These are phyloP conservation scores for Muschampia plurimacula DNA, from an alignment of 2,888 invertebrate species.

Conservation along the genomic window DNA sequence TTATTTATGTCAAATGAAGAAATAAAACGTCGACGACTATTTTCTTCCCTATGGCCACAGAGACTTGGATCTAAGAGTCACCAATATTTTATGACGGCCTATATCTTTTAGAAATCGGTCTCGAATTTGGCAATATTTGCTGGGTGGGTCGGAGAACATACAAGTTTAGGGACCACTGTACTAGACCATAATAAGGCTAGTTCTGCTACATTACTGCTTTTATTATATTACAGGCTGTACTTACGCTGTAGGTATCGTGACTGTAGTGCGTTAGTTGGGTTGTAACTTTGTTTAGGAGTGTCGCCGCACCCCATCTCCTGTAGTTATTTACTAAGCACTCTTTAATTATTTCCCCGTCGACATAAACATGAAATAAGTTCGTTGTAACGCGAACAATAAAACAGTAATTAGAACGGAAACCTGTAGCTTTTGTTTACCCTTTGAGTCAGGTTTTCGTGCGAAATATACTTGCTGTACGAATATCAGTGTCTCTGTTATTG, in stretches of 20 bases:
- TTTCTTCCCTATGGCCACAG: too few species aligned
- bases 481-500: not conserved
- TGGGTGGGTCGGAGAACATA: too few species aligned
- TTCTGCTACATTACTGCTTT: not conserved
- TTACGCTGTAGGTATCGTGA: slow-evolving; percentile 57
- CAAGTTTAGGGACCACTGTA: not conserved
- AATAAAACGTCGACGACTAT: too few species aligned
- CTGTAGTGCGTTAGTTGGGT: slow-evolving; percentile 60
- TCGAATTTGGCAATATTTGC: too few species aligned
- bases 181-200: not conserved
- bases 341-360: slow-evolving; percentile 70
- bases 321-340: slow-evolving; percentile 60
- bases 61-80: too few species aligned
- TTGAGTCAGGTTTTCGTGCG: slow-evolving; percentile 23
- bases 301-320: slow-evolving; percentile 66
- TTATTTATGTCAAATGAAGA: too few species aligned
- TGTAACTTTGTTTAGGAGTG: slow-evolving; percentile 68
- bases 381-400: slow-evolving; percentile 51
- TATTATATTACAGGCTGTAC: not conserved
- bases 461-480: slow-evolving; percentile 7
- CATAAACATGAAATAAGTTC: slow-evolving; percentile 64
- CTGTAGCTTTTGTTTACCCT: slow-evolving; percentile 23
- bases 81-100: too few species aligned
- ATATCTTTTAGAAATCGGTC: too few species aligned
- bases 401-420: slow-evolving; percentile 44